Base-by-base conservation (phyloP, 2,113 vertebrate species). In the Eleginops maclovinus region DNA sequence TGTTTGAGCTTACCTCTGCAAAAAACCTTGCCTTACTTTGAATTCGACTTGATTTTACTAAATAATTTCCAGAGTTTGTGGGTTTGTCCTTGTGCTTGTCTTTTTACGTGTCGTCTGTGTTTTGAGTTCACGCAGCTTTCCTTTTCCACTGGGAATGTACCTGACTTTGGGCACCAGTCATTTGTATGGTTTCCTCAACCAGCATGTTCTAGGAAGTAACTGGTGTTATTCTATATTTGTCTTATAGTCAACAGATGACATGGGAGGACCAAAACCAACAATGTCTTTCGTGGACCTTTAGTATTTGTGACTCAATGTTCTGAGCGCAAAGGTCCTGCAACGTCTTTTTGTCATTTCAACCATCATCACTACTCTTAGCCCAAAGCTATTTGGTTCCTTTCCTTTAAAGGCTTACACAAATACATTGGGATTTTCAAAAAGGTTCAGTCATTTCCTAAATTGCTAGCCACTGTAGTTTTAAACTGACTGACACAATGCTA, bases 61-160 rank as follows among this genome's bases (percentile, higher is more conserved):
- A 72, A 63, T 80, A 59, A 67, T 80, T 36, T 15, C 50, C 55
- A 69, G 50, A 75, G 49, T 69, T 73, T 50, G 41, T 40, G 43
- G 13, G n/a, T 31, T 49, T 64, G 46, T 63, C 51, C 14, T 72
- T 50, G 60, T 82, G 68, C 61, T 83, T 71, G 58, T 49, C 9
- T 36, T 61, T 31, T 82, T 26, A 72, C 75, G 51, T 24, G 40
- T 59, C 0, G 15, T 66, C 46, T 64, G 15, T 79, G 40, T 67
- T 82, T 44, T 83, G 50, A 56, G 47, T 73, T 81, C 26, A 46
- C 50, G 62, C 82, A 81, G 59, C 54, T 87, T 78, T 75, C 53
- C 54, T 80, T 75, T 75, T 90, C 77, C 72, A 87, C 83, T 82
- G 41, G 54, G 82, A 88, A 86, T 64, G 61, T 68, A 61, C 68